phyloP scores from a whole-genome alignment of 2,797 vertebrate genomes.

The Sebastes umbrosus region DNA sequence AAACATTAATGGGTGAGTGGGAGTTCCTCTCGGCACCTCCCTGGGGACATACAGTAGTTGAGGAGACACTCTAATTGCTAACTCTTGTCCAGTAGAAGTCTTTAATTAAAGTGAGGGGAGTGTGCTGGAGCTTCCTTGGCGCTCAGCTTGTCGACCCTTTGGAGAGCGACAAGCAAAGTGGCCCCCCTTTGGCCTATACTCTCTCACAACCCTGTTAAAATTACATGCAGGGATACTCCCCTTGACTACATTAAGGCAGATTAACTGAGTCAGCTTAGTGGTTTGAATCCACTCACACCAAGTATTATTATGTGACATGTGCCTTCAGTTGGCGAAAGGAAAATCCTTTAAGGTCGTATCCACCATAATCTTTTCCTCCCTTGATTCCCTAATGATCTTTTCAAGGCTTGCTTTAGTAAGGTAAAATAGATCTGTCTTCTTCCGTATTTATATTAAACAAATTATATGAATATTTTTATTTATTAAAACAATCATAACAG shows the following conservation, averaged over 20 bases:
- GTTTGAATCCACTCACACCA: conserved; percentile 21
- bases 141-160: conserved; percentile 48
- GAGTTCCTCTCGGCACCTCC: conserved; percentile 68
- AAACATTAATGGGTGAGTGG: conserved; percentile 76
- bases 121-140: conserved; percentile 39
- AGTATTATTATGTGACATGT: neutral
- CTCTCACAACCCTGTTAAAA: conserved; percentile 38
- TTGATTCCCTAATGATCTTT: neutral
- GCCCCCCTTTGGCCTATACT: conserved; percentile 10
- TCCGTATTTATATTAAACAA: neutral
- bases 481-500: neutral
- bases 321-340: neutral
- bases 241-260: conserved; percentile 24
- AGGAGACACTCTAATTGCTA: conserved; percentile 75
- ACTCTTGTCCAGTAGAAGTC: conserved; percentile 71
- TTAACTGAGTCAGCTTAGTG: conserved; percentile 17
- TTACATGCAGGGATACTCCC: conserved; percentile 21
- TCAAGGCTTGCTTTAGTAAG: neutral
- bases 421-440: neutral
- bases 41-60: conserved; percentile 59
- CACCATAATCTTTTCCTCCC: neutral
- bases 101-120: conserved; percentile 72
- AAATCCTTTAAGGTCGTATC: neutral
- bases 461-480: neutral
- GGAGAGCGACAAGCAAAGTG: conserved; percentile 46